Base-by-base conservation (phyloP, 1,140 invertebrate species). In the Pogonus chalceus region DNA sequence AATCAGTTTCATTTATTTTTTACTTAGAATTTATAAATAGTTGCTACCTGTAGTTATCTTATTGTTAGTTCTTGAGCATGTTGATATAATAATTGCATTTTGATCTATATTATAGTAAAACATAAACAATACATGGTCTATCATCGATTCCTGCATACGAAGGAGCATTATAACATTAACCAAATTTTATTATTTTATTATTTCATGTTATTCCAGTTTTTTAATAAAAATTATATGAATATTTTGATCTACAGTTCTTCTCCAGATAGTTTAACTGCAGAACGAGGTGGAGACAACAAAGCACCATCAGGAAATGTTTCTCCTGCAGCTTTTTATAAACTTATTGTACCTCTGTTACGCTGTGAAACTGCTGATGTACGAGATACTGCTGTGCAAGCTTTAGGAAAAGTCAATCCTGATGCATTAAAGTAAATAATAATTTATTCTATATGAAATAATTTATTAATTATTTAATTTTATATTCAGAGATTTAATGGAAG, bases 331-430 rank as follows among this genome's bases (percentile, higher is more conserved):
- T 73, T 98, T 1, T 96, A 97, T 67, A 95, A 96, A 71, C 75
- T 95, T 51, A 83, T 95, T 4, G 86, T 95, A 49, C 92, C 92
- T 2, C 73, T 96, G 48, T 71, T 91, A 56, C 79, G 90, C 58
- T 97, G 91, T 75, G 96, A 99, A 68, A 84, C 87, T 23, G 79
- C 81, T 1, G 95, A 99, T 70, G 89, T 98, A 50, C 72, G 94
- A 51, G 94, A 98, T 73, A 85, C 91, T 7, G 90, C 91, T 43
- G 90, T 97, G 12, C 82, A 91, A 58, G 94, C 94, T 1, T 78
- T 98, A 55, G 93, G 93, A 53, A 90, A 91, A 72, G 90, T 93
- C 58, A 97, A 97, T 70, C 82, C 90, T 22, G 84, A 87, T 61
- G 92, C 93, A 51, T 78, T 95, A 49, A 94, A 92, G 93, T 97